These are phyloP conservation scores for Haliclona indistincta DNA, from an alignment of 37 sponge, comb jelly and placozoan genomes.

Conservation along the genomic window DNA sequence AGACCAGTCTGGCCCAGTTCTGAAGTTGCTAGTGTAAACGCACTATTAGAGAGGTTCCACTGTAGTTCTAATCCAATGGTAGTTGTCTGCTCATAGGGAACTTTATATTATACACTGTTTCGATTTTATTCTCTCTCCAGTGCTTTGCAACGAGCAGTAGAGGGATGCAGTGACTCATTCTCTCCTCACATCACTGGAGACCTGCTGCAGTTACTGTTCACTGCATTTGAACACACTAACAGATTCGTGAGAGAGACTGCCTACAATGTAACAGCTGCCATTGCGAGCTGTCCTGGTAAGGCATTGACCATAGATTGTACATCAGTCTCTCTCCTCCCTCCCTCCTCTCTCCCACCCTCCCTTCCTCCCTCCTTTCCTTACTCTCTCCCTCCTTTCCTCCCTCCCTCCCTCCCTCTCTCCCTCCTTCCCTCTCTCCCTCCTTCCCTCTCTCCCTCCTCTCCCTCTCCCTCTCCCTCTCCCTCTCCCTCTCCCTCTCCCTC, in stretches of 20 bases:
- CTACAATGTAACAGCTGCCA: constrained; percentile 57
- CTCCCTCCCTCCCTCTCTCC: not conserved
- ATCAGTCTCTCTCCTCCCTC: not conserved
- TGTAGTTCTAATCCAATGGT: too few relatives aligned
- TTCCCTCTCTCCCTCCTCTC: not conserved
- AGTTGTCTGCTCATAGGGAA: too few relatives aligned
- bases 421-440: not conserved
- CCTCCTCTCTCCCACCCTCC: not conserved
- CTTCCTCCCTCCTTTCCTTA: not conserved
- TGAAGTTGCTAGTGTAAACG: too few relatives aligned
- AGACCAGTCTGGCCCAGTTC: too few relatives aligned
- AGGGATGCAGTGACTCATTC: constrained; percentile 71
- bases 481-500: not conserved
- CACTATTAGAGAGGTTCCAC: too few relatives aligned
- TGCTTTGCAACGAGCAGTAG: constrained; percentile 67
- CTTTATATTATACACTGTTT: not conserved
- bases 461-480: not conserved
- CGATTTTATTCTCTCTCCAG: not conserved
- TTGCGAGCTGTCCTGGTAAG: constrained; percentile 56
- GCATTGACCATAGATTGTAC: too few relatives aligned
- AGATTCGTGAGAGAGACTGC: constrained; percentile 94
- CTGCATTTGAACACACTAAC: constrained; percentile 80
- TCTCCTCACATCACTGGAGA: constrained; percentile 62
- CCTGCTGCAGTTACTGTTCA: constrained; percentile 80
- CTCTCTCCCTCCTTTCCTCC: too few relatives aligned